Base-by-base conservation (phyloP, 2,113 vertebrate genomes). In the Origma solitaria region DNA sequence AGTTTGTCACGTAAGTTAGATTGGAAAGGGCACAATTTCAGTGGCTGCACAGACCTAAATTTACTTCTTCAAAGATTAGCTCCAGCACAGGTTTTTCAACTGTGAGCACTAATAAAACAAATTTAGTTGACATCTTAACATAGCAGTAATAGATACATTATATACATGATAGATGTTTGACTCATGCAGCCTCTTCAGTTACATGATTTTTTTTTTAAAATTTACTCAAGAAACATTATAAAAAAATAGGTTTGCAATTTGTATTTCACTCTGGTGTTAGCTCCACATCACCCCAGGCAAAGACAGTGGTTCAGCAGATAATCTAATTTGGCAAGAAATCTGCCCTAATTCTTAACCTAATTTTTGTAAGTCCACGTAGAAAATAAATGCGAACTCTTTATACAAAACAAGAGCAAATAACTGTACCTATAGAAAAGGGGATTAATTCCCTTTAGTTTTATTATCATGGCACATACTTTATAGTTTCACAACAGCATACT, bases 391-490 rank as follows among this genome's bases (percentile, higher is more conserved):
- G 5, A 88, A 91, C 66, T 94, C 81, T 97, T 97, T 81, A 88
- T 93, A 97, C 93, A 97, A 98, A 98, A 96, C 94, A 95, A 96
- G 86, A 97, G 92, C 95, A 96, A 97, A 82, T 95, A 92, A 96
- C 90, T 72, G 73, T 96, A 97, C 75, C 96, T 96, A 95, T 97
- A 97, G 88, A 98, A 98, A 98, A 95, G 57, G 97, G 96, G 97
- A 91, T 94, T 73, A 3, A 53, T 88, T 95, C 97, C 96, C 96
- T 95, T 94, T 80, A 50, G 20, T 92, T 98, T 98, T 97, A 98
- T 98, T 98, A 97, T 96, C 98, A 98, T 98, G 97, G 97, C 98
- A 97, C 94, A 65, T 94, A 97, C 64, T 90, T 97, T 56, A 97
- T 89, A 96, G 94, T 95, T 96, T 95, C 96, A 97, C 97, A 97